Percentiles rank a stretch among this genome's conserved stretches.
Evolutionary conservation across 2,797 vertebrate genomes (phyloP).

Genomic region (Falco columbarius): DNA sequence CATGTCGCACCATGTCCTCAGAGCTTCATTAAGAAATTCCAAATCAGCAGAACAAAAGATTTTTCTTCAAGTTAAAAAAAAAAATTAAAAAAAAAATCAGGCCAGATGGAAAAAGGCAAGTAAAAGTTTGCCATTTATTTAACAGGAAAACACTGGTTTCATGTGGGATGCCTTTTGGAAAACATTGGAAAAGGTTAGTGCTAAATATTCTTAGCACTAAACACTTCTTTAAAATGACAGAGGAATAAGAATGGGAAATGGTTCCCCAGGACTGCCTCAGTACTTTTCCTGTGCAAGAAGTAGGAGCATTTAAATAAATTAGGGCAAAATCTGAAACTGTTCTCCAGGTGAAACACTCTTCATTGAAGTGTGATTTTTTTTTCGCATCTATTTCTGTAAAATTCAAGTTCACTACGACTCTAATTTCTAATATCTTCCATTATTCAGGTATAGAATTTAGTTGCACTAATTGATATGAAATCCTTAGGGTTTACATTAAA

Average conservation of each 20-base stretch:
- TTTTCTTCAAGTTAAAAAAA: neutral
- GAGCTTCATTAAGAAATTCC: slow-evolving; percentile 27
- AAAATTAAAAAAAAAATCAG: neutral
- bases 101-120: neutral
- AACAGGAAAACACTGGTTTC: neutral
- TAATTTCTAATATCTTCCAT: neutral
- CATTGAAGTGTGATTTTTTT: neutral
- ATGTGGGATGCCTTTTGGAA: neutral
- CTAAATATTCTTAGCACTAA: neutral
- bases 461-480: neutral
- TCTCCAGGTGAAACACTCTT: neutral
- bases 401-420: neutral
- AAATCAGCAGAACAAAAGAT: slow-evolving; percentile 26
- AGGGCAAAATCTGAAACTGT: neutral
- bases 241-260: neutral
- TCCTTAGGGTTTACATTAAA: neutral
- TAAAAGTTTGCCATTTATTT: neutral
- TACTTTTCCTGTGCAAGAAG: neutral
- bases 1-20: neutral
- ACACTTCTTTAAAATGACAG: neutral
- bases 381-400: neutral
- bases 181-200: neutral
- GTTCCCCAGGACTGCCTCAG: neutral
- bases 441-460: neutral
- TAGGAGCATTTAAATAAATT: neutral